Conservation (phyloP, 2,888 invertebrate species). For the Thereva nobilitata region DNA sequence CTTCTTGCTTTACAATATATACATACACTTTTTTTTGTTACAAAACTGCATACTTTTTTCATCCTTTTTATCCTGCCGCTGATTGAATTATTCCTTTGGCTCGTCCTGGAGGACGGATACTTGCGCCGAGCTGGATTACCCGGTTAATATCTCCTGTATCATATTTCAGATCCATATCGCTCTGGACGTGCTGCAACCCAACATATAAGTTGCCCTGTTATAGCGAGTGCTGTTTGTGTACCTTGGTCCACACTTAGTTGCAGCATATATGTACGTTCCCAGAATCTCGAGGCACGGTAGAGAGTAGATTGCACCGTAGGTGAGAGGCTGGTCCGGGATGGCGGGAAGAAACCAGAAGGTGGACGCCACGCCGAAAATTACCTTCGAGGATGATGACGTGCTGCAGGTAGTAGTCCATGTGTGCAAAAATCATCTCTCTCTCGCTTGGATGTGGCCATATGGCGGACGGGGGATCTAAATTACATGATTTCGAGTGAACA, state of each 20-base stretch:
- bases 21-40: neutral
- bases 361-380: neutral
- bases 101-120: constrained; percentile 16
- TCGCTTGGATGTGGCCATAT: constrained; percentile 5
- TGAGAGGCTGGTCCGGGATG: too few relatives aligned
- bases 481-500: constrained; percentile 31
- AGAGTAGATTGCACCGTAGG: too few relatives aligned
- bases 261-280: too few relatives aligned
- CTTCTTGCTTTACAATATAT: neutral
- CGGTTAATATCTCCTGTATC: constrained; percentile 21
- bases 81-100: constrained; percentile 28
- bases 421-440: too few relatives aligned
- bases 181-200: constrained; percentile 26
- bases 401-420: too few relatives aligned
- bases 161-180: constrained; percentile 30
- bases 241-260: too few relatives aligned
- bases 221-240: neutral
- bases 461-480: constrained; percentile 16
- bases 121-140: constrained; percentile 8
- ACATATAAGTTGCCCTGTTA: constrained; percentile 8
- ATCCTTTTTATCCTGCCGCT: constrained; percentile 25
- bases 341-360: too few relatives aligned
- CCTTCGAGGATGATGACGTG: constrained; percentile 4
- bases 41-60: constrained; percentile 14
- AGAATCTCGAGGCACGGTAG: too few relatives aligned